These are phyloP conservation scores for Antheraea pernyi DNA, from an alignment of 1,140 invertebrate species.

Conservation along the genomic window DNA sequence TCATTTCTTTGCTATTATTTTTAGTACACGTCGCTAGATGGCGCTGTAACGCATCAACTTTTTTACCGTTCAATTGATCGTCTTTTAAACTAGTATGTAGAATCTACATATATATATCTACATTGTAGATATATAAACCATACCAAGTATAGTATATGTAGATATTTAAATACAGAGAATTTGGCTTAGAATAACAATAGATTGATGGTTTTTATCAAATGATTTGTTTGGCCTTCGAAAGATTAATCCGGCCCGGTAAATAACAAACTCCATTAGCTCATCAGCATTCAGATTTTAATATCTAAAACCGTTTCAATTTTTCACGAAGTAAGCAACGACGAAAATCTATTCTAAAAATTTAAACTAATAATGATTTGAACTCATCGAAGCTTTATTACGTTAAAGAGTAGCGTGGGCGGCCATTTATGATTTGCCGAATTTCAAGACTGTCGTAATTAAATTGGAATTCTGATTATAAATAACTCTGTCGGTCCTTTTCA, in stretches of 20 bases:
- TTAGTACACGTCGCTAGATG: no score
- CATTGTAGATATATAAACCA: no score
- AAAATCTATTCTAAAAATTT: background rate
- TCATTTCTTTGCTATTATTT: no score
- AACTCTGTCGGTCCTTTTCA: background rate
- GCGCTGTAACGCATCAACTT: no score
- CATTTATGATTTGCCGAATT: background rate
- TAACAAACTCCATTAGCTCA: background rate
- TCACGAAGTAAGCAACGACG: background rate
- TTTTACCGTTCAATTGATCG: no score
- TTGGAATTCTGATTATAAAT: background rate
- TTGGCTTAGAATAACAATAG: background rate
- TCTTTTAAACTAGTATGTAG: no score
- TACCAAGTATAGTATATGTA: no score
- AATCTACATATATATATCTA: no score
- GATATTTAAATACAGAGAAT: no score
- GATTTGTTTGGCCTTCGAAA: background rate
- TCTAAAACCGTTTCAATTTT: background rate
- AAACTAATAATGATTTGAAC: background rate
- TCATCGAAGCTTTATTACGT: background rate
- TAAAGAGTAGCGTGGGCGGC: background rate
- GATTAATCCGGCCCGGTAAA: background rate
- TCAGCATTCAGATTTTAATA: background rate
- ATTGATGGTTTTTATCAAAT: background rate
- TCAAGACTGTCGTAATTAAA: background rate